Evolutionary conservation across 2,113 vertebrate genomes (phyloP), one percentile per base, ranked within the genome.

Genomic region (Rhinogobius similis): DNA sequence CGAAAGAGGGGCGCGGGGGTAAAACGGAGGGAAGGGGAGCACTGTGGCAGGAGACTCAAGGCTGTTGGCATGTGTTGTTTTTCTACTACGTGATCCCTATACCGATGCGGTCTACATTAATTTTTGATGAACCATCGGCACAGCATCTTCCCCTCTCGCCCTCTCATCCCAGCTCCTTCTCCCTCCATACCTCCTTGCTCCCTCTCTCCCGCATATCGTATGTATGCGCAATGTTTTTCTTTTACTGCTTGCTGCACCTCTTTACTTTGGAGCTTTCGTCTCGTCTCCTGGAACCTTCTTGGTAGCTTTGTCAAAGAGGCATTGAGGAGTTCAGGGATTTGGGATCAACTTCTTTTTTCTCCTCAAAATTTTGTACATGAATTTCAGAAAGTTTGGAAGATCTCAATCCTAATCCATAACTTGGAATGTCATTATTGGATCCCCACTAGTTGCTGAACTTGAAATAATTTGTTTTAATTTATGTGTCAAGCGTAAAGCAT

Each of bases 21-120:
- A 81, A 83, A 76, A 68, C 61, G 65, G 16, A 67, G 50, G 61
- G 62, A 29, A 29, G 72, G 65, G 67, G 68, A 70, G 81, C 74
- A 82, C 32, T 65, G 77, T 80, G 75, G 86, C 70, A 84, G 80
- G 87, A 91, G 89, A 91, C 89, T 91, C 89, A 85, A 90, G 87
- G 88, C 90, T 90, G 87, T 90, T 88, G 82, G 88, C 90, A 82
- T 90, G 88, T 92, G 90, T 91, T 91, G 88, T 92, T 91, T 89
- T 89, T 89, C 86, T 78, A 71, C 89, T 93, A 93, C 91, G 92
- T 93, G 92, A 92, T 92, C 90, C 74, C 91, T 92, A 88, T 94
- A 92, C 93, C 86, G 89, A 94, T 94, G 91, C 75, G 69, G 81
- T 87, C 76, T 69, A 67, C 90, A 93, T 94, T 90, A 91, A 94